Base-by-base conservation (phyloP, 2,888 invertebrate species). In the Lamellibrachia satsuma region DNA sequence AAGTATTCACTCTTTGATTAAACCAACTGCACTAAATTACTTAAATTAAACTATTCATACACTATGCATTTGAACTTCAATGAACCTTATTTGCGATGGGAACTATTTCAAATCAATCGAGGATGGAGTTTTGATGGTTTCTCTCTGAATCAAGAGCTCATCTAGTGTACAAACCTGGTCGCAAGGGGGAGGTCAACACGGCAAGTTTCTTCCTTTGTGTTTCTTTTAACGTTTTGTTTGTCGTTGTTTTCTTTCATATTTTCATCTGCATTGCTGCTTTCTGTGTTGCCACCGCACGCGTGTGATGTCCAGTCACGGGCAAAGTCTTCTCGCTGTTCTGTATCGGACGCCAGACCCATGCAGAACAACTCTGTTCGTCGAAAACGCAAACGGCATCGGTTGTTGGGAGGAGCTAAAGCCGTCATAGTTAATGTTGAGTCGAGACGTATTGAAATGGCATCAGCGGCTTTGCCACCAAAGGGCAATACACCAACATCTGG, bases 171-270 rank as follows among this genome's bases (percentile, higher is more conserved):
- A 75, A 75, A 75, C 75, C 75, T 75, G 75, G 6, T 22, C n/a
- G n/a, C 75, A 75, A 75, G 75, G 75, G 75, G 75, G 22, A 75
- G 22, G 75, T 15, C 75, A 6, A 75, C 91, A 15, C 91, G 1
- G 3, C 15, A 7, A 39, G 52, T 91, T 91, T 52, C 91, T 91
- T 91, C n/a, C 91, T 91, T 15, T 91, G 52, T 90, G 52, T 91
- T 51, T 39, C 90, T 52, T 91, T 51, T 91, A 91, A 91, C 39
- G 52, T 52, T 91, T 51, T 91, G 52, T 91, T 91, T 52, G 52
- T 91, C 52, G 91, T 91, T 51, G 91, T 91, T 75, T 75, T 75
- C 22, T 75, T 75, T 75, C 75, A 75, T 75, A n/a, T 75, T 75
- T 75, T 75, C 75, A 27, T 91, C 52, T 91, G 3, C 51, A 6